Percentiles rank a stretch among this genome's conserved stretches.
Conservation (phyloP, 2,797 vertebrate species). For the Hapalemur alaotrensis region DNA sequence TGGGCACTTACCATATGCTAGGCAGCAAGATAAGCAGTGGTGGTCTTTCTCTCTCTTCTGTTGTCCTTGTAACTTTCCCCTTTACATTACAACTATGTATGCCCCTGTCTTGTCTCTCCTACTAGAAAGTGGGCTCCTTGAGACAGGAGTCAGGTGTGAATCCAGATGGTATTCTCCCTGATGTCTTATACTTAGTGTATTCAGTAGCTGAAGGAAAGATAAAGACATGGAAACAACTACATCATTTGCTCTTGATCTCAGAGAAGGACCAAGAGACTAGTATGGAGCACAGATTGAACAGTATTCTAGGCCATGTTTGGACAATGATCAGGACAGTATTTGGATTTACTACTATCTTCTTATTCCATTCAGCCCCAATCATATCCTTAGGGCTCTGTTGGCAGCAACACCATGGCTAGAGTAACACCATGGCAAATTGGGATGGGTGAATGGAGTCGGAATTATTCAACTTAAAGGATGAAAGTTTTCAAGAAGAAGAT, state of each 20-base stretch:
- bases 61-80: neutral
- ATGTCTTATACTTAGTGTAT: neutral
- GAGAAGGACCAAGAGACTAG: neutral
- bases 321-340: neutral
- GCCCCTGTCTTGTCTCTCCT: neutral
- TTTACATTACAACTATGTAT: neutral
- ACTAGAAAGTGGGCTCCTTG: neutral
- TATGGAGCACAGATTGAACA: neutral
- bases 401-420: neutral
- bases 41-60: neutral
- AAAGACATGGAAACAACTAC: neutral
- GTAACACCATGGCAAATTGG: neutral
- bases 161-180: neutral
- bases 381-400: neutral
- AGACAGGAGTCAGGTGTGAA: neutral
- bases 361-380: neutral
- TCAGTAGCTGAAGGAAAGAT: neutral
- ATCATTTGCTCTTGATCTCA: neutral
- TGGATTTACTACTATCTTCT: neutral
- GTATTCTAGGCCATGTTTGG: neutral
- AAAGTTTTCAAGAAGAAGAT: neutral
- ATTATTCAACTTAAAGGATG: neutral
- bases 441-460: neutral
- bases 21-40: neutral
- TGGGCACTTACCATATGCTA: neutral